Percentiles rank a stretch among this genome's conserved stretches.
Conservation (phyloP, 2,797 vertebrate genomes). For the Cuniculus paca region DNA sequence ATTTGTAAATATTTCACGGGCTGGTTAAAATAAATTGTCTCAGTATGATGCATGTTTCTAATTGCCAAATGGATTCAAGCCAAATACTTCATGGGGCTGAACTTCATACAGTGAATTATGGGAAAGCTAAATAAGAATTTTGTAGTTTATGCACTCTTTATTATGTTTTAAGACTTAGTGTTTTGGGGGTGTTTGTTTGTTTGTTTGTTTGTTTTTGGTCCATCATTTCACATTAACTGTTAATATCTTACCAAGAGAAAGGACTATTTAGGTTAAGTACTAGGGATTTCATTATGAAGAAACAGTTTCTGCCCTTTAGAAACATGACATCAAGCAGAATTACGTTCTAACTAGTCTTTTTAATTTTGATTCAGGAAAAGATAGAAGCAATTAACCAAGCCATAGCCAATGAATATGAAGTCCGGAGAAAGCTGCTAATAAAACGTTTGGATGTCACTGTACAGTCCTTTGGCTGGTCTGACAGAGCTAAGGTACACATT, state of each 20-base stretch:
- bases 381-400: constrained; percentile 98
- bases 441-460: constrained; percentile 98
- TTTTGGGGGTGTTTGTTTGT: no score
- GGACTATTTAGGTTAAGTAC: neutral
- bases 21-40: constrained; percentile 57
- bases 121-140: constrained; percentile 52
- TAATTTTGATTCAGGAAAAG: constrained; percentile 93
- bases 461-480: constrained; percentile 99
- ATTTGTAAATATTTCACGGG: constrained; percentile 70
- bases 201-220: neutral
- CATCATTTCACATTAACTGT: constrained; percentile 34
- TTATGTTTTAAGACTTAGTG: neutral
- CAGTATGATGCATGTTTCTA: constrained; percentile 47
- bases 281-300: constrained; percentile 5
- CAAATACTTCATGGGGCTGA: constrained; percentile 36
- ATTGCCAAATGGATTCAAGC: constrained; percentile 49
- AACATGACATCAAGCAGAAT: neutral
- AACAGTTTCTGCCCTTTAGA: constrained; percentile 36
- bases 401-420: constrained; percentile 97
- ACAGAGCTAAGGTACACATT: constrained; percentile 95
- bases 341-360: constrained; percentile 65
- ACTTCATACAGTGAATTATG: constrained; percentile 37
- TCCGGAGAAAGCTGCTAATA: constrained; percentile 97
- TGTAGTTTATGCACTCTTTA: neutral
- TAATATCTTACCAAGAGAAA: neutral